phyloP scores from a whole-genome alignment of 2,888 invertebrate species.

The Tachystola acroxantha region DNA sequence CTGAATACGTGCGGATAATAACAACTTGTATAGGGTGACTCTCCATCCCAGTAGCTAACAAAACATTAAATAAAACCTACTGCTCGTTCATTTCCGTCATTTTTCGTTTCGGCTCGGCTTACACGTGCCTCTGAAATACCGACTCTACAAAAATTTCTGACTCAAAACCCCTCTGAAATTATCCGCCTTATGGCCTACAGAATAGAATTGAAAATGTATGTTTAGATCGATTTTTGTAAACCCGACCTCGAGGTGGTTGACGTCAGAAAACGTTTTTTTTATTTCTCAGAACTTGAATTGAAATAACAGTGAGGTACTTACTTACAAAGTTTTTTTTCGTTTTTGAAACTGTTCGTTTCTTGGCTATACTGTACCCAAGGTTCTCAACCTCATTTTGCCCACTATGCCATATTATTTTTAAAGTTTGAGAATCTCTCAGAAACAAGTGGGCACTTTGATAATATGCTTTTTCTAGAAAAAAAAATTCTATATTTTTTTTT shows the following conservation, averaged over 20 bases:
- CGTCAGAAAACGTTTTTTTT: background rate
- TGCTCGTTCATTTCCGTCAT: constrained; percentile 2
- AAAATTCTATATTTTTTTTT: no score
- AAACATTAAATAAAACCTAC: background rate
- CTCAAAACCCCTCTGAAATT: background rate
- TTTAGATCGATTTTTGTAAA: background rate
- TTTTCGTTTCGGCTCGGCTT: constrained; percentile 4
- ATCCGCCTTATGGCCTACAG: background rate
- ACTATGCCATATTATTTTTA: no score
- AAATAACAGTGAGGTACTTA: background rate
- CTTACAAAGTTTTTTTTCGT: background rate
- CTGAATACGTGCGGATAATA: no score
- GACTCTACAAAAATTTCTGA: background rate
- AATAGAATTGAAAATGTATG: background rate
- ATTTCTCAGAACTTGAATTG: background rate
- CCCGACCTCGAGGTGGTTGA: background rate
- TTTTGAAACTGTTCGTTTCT: no score
- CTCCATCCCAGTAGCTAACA: no score
- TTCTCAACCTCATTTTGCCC: no score
- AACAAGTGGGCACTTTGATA: no score
- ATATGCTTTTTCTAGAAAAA: no score
- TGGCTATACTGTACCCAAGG: no score
- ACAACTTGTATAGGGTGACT: no score
- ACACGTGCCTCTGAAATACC: constrained; percentile 3
- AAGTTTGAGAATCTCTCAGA: no score